Base-by-base conservation (phyloP, 1,140 invertebrate genomes). In the Asbolus verrucosus region DNA sequence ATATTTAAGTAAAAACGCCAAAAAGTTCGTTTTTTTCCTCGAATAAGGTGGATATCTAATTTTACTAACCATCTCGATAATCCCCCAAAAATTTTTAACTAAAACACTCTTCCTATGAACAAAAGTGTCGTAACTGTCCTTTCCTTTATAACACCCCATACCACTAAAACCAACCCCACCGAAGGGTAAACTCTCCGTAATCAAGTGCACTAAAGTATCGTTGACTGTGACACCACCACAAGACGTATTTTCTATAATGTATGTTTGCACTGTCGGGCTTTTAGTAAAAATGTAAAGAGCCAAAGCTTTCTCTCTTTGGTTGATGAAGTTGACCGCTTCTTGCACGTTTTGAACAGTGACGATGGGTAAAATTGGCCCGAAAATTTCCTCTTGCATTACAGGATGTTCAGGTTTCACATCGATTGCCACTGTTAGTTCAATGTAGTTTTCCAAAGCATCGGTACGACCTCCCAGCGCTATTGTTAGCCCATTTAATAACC, bases 361-460 rank as follows among this genome's bases (percentile, higher is more conserved):
- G 76, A 98, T 93, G 4, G 96, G 96, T 71, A 98, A 85, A 78
- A 98, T 88, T 2, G 96, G 96, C 2, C 96, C 96, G 84, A 98
- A 98, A 79, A 98, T 96, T 84, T 96, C 96, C 70, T 97, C 93
- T 74, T 92, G 87, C 95, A 98, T 96, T 6, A 96, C 79, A 16
- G 89, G 84, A 84, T 92, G 91, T 1, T 81, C 83, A 0, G 82
- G 79, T 65, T 87, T 88, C 0, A 93, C 87, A 76, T 96, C 89
- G 15, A 81, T 67, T 6, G 97, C 69, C 71, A 98, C 86, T 1
- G 95, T 97, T 0, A 95, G 95, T 36, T 89, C 86, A 77, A 98
- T 94, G 78, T 83, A 97, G 43, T 84, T 87, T 41, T 96, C 91
- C n/a, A 83, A 81, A 0, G 88, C 79, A 84, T 97, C 91, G 33